phyloP scores from a whole-genome alignment of 2,888 invertebrate genomes.

The Scelioninae gen. 2 region DNA sequence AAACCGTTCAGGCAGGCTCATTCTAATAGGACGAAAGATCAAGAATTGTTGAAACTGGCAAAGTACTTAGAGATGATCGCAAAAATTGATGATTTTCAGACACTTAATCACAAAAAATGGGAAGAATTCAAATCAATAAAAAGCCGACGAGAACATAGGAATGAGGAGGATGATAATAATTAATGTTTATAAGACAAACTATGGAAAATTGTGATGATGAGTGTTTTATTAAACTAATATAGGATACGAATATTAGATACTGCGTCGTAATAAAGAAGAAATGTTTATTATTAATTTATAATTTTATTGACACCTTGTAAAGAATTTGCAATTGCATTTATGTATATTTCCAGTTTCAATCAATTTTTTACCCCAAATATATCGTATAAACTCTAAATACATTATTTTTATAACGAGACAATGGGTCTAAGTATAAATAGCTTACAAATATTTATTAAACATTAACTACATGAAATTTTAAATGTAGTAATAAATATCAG shows the following conservation, averaged over 20 bases:
- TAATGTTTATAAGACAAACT: constrained; percentile 53
- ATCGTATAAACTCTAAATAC: too few relatives aligned
- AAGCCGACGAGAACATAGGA: constrained; percentile 63
- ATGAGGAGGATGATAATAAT: constrained; percentile 61
- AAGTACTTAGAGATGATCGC: constrained; percentile 91
- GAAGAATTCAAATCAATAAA: constrained; percentile 83
- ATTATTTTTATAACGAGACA: too few relatives aligned
- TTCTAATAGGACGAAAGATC: constrained; percentile 88
- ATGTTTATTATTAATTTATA: too few relatives aligned
- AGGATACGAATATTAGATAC: neutral
- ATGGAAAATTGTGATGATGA: neutral
- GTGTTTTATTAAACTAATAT: neutral
- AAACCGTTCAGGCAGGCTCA: constrained; percentile 94
- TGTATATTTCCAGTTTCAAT: too few relatives aligned
- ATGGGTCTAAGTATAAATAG: too few relatives aligned
- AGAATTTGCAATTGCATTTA: too few relatives aligned
- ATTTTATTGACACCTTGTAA: too few relatives aligned
- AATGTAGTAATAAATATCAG: too few relatives aligned
- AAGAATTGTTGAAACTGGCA: constrained; percentile 87
- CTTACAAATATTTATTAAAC: too few relatives aligned
- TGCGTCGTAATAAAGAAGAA: neutral
- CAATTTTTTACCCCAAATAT: too few relatives aligned
- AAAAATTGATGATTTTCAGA: constrained; percentile 86
- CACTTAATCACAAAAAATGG: constrained; percentile 94
- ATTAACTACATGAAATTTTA: too few relatives aligned